Conservation (phyloP, 2,888 invertebrate species). For the Agriotes lineatus region DNA sequence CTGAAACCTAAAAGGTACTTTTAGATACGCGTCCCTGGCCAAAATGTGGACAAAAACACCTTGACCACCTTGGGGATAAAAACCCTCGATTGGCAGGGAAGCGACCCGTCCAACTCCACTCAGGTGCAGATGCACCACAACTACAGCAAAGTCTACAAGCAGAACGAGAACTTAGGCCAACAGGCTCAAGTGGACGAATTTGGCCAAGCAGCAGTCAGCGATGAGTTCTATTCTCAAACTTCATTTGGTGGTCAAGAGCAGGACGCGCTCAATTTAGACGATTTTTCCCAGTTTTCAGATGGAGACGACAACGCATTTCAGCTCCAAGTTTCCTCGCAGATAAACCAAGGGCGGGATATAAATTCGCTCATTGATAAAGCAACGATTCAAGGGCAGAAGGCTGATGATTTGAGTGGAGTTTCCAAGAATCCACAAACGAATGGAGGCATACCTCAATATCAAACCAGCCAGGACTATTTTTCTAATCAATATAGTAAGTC, state of each 20-base stretch:
- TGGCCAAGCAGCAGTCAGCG: not conserved
- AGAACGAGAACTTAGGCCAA: too few relatives aligned
- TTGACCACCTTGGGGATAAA: slow-evolving; percentile 57
- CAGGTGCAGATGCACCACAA: slow-evolving; percentile 56
- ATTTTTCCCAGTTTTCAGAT: not conserved
- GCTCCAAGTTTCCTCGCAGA: not conserved
- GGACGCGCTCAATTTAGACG: not conserved
- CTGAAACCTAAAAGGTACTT: not conserved
- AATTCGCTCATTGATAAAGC: not conserved
- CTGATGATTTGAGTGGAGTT: not conserved
- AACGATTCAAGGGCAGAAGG: not conserved
- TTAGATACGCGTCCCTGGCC: slow-evolving; percentile 48
- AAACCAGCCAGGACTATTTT: too few relatives aligned
- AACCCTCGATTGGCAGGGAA: slow-evolving; percentile 53
- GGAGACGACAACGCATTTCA: not conserved
- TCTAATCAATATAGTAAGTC: too few relatives aligned
- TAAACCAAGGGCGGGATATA: not conserved
- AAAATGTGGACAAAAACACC: slow-evolving; percentile 45
- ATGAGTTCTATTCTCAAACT: not conserved
- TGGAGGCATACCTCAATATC: not conserved
- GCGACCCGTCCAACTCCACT: not conserved
- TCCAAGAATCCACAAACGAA: not conserved
- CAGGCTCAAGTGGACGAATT: not conserved
- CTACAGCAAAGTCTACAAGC: slow-evolving; percentile 58
- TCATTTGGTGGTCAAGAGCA: not conserved